Conservation (phyloP, 2,113 vertebrate species). For the Potamarius usumacintae region DNA sequence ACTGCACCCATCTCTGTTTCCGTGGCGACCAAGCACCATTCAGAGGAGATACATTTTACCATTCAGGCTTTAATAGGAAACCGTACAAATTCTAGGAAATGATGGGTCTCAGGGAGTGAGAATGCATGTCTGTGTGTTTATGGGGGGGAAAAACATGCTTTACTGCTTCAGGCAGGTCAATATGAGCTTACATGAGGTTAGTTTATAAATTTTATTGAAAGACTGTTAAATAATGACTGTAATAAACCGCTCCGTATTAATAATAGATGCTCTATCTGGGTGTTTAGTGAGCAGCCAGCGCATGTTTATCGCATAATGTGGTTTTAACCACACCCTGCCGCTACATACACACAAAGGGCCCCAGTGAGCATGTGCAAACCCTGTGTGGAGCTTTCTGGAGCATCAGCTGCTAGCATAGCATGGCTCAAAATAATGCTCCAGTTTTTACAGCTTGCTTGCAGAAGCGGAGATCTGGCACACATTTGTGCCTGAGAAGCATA, state of each 20-base stretch:
- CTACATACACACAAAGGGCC: slow-evolving; percentile 34
- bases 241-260: slow-evolving; percentile 14
- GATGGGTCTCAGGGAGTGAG: not conserved
- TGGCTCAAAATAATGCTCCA: slow-evolving; percentile 45
- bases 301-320: slow-evolving; percentile 19
- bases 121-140: not conserved
- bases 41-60: slow-evolving; percentile 32
- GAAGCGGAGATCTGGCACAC: slow-evolving; percentile 5
- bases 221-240: not conserved
- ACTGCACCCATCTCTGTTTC: slow-evolving; percentile 54
- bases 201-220: slow-evolving; percentile 5
- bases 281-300: not conserved
- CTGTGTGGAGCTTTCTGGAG: slow-evolving; percentile 8
- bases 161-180: not conserved
- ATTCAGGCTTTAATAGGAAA: slow-evolving; percentile 43
- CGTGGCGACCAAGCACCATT: slow-evolving; percentile 50
- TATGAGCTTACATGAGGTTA: not conserved
- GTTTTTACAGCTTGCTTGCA: slow-evolving; percentile 26
- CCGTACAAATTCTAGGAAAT: slow-evolving; percentile 4
- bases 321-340: slow-evolving; percentile 31
- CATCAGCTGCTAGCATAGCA: slow-evolving; percentile 2
- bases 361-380: slow-evolving; percentile 19
- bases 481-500: slow-evolving; percentile 6
- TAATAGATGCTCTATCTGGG: not conserved
- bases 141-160: not conserved